Percentiles rank a stretch among this genome's conserved stretches.
These are phyloP conservation scores for Stenodema calcarata DNA, from an alignment of 2,888 invertebrate genomes.

Conservation along the genomic window DNA sequence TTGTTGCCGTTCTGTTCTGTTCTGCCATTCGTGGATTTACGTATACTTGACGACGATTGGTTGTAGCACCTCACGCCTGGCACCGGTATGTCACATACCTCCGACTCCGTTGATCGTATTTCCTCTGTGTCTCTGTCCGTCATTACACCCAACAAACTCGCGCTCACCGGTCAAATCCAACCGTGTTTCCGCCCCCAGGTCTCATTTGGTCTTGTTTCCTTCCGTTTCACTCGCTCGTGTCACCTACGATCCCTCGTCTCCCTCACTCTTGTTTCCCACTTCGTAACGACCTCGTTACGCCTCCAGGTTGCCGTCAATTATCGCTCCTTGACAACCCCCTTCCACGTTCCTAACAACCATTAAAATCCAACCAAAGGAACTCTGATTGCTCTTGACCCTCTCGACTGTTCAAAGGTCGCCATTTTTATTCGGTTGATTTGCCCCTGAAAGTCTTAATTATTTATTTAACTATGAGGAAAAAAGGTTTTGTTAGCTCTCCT, in stretches of 20 bases:
- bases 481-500: neutral
- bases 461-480: neutral
- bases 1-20: too few relatives aligned
- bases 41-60: too few relatives aligned
- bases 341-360: neutral
- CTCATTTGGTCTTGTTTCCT: too few relatives aligned
- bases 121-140: too few relatives aligned
- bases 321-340: neutral
- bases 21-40: too few relatives aligned
- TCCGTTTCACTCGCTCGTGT: neutral
- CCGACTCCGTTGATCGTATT: too few relatives aligned
- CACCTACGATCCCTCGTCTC: too few relatives aligned
- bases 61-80: too few relatives aligned
- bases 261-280: neutral
- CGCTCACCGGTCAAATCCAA: too few relatives aligned
- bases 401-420: neutral
- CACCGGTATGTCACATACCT: too few relatives aligned
- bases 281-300: neutral
- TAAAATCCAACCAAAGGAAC: neutral
- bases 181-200: too few relatives aligned
- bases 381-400: neutral
- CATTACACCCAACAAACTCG: too few relatives aligned
- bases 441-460: neutral
- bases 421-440: neutral
- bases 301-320: neutral